Conservation (phyloP, 2,113 vertebrate species). For the rat (Rattus norvegicus) region GRCr8 NC_086032.1:75559501-75560000, state of each 20-base stretch:
- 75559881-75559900: background rate
- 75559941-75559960: background rate
- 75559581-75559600: constrained; percentile 60
- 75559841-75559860: background rate
- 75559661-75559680: constrained; percentile 1
- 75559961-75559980: background rate
- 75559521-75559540: background rate
- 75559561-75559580: constrained; percentile 40
- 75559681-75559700: background rate
- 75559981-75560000: background rate
- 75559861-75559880: constrained; percentile 29
- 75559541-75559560: constrained; percentile 33
- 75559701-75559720: background rate
- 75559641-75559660: constrained; percentile 7
- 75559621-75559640: background rate
- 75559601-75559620: background rate
- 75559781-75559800: constrained; percentile 66
- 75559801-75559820: constrained; percentile 18
- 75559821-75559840: constrained; percentile 55
- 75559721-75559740: constrained; percentile 4
- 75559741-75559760: background rate
- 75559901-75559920: background rate
- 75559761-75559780: constrained; percentile 50
- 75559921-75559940: background rate
- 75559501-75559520: background rate